These are phyloP conservation scores for Nomada flava DNA, from an alignment of 2,888 invertebrate species.

Conservation along the genomic window DNA sequence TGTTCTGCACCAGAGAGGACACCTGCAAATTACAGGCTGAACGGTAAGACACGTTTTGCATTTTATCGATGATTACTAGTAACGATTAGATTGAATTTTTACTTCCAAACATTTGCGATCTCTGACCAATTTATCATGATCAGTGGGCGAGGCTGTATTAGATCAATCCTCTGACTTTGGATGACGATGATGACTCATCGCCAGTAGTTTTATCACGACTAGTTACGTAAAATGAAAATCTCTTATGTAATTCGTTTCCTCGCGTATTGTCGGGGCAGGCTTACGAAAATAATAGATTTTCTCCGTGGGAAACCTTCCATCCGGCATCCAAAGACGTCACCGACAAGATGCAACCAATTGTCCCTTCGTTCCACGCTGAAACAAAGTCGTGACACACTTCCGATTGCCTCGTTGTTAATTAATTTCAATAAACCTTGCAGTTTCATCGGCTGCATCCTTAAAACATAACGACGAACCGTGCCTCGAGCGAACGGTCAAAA, in stretches of 20 bases:
- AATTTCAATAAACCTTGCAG: slow-evolving; percentile 1
- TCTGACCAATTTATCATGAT: neutral
- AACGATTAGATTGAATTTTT: neutral
- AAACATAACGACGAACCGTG: neutral
- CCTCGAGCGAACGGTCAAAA: slow-evolving; percentile 22
- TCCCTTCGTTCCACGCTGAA: neutral
- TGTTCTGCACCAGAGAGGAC: slow-evolving; percentile 6
- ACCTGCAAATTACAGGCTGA: slow-evolving; percentile 1
- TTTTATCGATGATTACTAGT: neutral
- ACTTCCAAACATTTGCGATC: neutral
- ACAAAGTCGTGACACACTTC: slow-evolving; percentile 11
- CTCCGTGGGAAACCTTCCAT: slow-evolving; percentile 30
- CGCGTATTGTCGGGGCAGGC: neutral
- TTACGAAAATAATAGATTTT: slow-evolving; percentile 53
- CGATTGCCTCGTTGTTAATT: slow-evolving; percentile 5
- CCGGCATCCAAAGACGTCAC: slow-evolving; percentile 3
- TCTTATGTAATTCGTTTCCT: slow-evolving; percentile 15
- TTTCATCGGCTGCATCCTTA: slow-evolving; percentile 12
- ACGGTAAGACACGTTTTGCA: slow-evolving; percentile 14
- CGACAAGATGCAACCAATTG: slow-evolving; percentile 12
- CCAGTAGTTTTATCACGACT: neutral
- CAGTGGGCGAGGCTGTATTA: neutral
- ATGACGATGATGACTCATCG: slow-evolving; percentile 8
- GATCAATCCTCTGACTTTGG: slow-evolving; percentile 9
- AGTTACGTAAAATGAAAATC: slow-evolving; percentile 42